phyloP scores from a whole-genome alignment of 1,140 invertebrate species.

The Mercenaria mercenaria region DNA sequence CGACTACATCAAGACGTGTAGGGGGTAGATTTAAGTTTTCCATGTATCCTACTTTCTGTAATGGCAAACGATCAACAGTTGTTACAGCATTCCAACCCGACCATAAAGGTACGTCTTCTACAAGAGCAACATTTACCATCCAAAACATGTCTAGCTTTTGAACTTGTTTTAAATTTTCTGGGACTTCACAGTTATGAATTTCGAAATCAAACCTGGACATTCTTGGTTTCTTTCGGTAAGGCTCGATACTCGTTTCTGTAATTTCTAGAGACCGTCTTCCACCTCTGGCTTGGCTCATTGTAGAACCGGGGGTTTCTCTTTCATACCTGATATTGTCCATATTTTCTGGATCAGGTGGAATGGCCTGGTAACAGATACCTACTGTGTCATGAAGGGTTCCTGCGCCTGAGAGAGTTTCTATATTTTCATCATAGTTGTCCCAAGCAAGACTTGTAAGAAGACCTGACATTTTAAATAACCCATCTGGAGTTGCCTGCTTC shows the following conservation, averaged over 20 bases:
- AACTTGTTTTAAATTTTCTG: background rate
- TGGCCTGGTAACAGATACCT: slow-evolving; percentile 80
- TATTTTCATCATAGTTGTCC: slow-evolving; percentile 86
- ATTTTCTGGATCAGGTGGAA: too few relatives aligned
- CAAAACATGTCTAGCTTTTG: background rate
- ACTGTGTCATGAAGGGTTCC: slow-evolving; percentile 87
- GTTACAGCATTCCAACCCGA: background rate
- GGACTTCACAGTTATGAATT: background rate
- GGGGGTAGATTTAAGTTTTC: background rate
- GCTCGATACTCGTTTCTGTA: background rate
- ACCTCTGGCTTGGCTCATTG: too few relatives aligned
- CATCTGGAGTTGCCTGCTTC: slow-evolving; percentile 67
- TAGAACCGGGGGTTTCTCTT: too few relatives aligned
- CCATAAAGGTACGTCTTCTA: background rate
- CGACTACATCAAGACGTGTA: background rate
- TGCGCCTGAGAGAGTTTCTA: slow-evolving; percentile 85
- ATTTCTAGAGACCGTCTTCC: background rate
- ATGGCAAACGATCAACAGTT: background rate
- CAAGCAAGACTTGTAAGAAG: slow-evolving; percentile 84
- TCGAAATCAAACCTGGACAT: background rate
- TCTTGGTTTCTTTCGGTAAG: slow-evolving; percentile 39
- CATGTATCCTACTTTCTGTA: background rate
- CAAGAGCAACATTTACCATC: background rate
- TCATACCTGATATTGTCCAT: too few relatives aligned
- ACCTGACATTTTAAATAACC: slow-evolving; percentile 68